phyloP scores from a whole-genome alignment of 2,888 invertebrate genomes.

The Parthenolecanium corni region DNA sequence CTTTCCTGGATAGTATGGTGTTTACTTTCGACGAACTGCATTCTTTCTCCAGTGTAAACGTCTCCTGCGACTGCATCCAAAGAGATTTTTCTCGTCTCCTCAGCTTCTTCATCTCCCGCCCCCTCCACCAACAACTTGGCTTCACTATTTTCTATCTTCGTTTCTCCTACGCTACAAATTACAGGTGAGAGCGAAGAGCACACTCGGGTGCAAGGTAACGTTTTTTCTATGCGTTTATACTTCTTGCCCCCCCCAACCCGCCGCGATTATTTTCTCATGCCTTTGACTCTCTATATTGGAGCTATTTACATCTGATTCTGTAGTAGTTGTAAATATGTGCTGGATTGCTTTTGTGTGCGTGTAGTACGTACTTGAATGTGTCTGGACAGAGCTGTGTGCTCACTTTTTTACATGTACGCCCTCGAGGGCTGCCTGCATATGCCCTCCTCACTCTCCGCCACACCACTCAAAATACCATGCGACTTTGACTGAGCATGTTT shows the following conservation, averaged over 20 bases:
- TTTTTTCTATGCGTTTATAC: background rate
- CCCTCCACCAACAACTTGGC: too few relatives aligned
- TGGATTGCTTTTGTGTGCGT: background rate
- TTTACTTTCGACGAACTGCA: too few relatives aligned
- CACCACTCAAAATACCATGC: too few relatives aligned
- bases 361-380: slow-evolving; percentile 1
- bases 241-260: too few relatives aligned
- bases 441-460: background rate
- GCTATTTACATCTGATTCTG: too few relatives aligned
- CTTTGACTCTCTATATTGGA: too few relatives aligned
- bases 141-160: background rate
- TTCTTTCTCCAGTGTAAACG: background rate
- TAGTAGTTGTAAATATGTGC: too few relatives aligned
- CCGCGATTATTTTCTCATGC: too few relatives aligned
- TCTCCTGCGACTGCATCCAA: background rate
- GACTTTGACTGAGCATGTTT: too few relatives aligned
- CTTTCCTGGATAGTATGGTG: too few relatives aligned
- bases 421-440: slow-evolving; percentile 2
- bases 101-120: background rate
- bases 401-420: slow-evolving; percentile 26
- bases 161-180: slow-evolving; percentile 26
- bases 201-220: slow-evolving; percentile 14
- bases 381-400: slow-evolving; percentile 4
- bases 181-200: slow-evolving; percentile 24
- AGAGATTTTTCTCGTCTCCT: slow-evolving; percentile 1